Conservation (phyloP, 2,797 vertebrate genomes). For the Numenius phaeopus region DNA sequence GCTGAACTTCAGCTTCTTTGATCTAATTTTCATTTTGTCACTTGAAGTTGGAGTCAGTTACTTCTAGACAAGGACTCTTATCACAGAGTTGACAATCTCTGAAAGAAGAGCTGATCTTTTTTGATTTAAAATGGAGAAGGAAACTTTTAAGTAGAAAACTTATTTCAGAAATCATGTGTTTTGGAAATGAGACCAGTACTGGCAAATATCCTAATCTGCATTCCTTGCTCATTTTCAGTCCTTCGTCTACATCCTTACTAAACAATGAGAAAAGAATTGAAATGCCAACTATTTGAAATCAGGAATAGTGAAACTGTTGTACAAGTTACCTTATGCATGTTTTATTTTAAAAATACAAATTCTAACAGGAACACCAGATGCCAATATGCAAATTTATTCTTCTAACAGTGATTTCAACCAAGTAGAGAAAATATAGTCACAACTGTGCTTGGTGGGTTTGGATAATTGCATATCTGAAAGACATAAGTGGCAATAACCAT, state of each 20-base stretch:
- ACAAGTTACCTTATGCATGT: background rate
- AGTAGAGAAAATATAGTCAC: background rate
- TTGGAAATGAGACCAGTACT: background rate
- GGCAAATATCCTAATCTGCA: background rate
- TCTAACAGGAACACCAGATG: background rate
- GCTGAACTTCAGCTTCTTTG: background rate
- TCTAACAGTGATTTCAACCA: background rate
- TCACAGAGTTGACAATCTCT: background rate
- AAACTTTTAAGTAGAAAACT: background rate
- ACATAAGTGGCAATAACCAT: background rate
- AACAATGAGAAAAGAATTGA: background rate
- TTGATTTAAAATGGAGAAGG: background rate
- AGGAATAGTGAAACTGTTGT: background rate
- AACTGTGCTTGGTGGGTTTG: background rate
- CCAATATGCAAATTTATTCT: background rate
- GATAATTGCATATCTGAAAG: background rate
- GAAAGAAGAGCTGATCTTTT: background rate
- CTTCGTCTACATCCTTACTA: background rate
- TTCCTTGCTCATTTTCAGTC: background rate
- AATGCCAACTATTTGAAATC: background rate
- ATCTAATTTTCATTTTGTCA: background rate
- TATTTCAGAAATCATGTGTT: background rate
- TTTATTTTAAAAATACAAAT: background rate
- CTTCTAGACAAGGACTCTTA: background rate
- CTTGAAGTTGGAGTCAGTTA: background rate